These are phyloP conservation scores for Allygus modestus DNA, from an alignment of 2,888 invertebrate genomes.

Conservation along the genomic window DNA sequence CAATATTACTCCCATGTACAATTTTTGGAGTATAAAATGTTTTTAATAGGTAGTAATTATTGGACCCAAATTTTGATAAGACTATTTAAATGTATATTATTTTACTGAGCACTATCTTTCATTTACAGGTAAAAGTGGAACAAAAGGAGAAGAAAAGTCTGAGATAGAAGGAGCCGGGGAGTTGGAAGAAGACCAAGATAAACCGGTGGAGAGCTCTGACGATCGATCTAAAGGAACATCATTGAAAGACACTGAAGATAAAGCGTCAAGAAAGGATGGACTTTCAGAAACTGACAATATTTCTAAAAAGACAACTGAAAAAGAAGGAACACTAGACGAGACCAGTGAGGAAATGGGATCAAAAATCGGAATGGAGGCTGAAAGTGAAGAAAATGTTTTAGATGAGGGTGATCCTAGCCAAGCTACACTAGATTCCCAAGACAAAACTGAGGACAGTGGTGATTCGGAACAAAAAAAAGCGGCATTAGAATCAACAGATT, in stretches of 20 bases:
- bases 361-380: not conserved
- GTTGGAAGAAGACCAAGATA: slow-evolving; percentile 56
- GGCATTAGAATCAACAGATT: not conserved
- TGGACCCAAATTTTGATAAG: too few species aligned
- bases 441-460: not conserved
- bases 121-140: slow-evolving; percentile 57
- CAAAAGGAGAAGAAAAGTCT: slow-evolving; percentile 51
- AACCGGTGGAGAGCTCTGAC: slow-evolving; percentile 68
- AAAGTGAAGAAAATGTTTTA: not conserved
- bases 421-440: not conserved
- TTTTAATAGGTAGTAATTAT: too few species aligned
- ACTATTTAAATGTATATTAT: too few species aligned
- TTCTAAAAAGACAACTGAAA: not conserved
- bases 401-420: not conserved
- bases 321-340: slow-evolving; percentile 14
- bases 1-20: too few species aligned
- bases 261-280: not conserved
- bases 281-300: not conserved
- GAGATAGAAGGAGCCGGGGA: slow-evolving; percentile 63
- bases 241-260: slow-evolving; percentile 68
- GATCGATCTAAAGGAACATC: slow-evolving; percentile 62
- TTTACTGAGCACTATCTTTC: too few species aligned
- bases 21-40: too few species aligned
- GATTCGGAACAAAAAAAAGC: not conserved
- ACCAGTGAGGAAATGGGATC: not conserved